Evolutionary conservation across 2,888 invertebrate species (phyloP).

Genomic region (Drosophila longiperda): DNA sequence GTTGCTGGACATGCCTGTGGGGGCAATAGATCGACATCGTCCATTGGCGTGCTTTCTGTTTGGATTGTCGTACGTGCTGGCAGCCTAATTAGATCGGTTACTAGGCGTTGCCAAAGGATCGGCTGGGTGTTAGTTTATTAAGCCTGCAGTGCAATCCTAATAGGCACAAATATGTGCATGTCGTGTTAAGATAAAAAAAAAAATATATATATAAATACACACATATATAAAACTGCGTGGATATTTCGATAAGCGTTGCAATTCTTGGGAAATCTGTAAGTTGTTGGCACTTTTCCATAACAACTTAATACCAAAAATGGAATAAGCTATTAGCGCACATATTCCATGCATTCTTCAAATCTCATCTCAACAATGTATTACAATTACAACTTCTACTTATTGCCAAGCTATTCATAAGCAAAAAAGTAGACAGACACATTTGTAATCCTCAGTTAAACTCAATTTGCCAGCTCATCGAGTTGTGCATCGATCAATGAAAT

Average conservation of each 20-base stretch:
- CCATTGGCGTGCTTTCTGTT: slow-evolving; percentile 66
- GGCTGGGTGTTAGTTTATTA: slow-evolving; percentile 78
- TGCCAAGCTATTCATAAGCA: neutral
- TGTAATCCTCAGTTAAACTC: slow-evolving; percentile 5
- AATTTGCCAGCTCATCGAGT: slow-evolving; percentile 23
- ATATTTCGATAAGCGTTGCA: neutral
- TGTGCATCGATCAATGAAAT: slow-evolving; percentile 23
- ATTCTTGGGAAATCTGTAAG: neutral
- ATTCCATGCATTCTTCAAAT: neutral
- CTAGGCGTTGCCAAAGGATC: slow-evolving; percentile 45
- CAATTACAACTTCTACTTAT: neutral
- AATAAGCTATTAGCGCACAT: neutral
- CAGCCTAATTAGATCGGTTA: slow-evolving; percentile 67
- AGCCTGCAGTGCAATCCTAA: slow-evolving; percentile 57
- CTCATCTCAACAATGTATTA: neutral
- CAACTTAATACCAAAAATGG: slow-evolving; percentile 3
- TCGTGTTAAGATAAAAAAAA: slow-evolving; percentile 19
- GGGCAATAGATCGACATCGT: slow-evolving; percentile 71
- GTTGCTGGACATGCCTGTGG: slow-evolving; percentile 77
- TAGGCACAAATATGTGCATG: slow-evolving; percentile 63
- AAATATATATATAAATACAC: slow-evolving; percentile 8
- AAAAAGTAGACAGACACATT: neutral
- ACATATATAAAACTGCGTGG: neutral
- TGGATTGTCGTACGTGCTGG: slow-evolving; percentile 75
- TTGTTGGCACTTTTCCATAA: neutral